Evolutionary conservation across 2,888 invertebrate genomes (phyloP), one percentile per base, ranked within the genome.

Genomic region (Anthrax anthrax): DNA sequence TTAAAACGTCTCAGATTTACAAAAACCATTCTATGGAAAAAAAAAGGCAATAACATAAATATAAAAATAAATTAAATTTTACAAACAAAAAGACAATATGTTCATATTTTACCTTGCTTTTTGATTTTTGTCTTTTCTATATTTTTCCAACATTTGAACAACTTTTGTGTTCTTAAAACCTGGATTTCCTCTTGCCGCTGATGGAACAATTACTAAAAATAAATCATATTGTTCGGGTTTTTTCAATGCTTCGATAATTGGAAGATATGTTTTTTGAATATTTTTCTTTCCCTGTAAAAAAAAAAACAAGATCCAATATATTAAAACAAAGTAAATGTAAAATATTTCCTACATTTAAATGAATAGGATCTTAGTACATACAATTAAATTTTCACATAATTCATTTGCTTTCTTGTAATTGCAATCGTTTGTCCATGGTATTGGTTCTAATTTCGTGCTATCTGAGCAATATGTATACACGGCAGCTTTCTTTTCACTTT

Each of bases 181-280:
- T 2, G 58, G 57, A 55, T 65, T 64, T 6, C 64, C 57, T 16
- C 64, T 62, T 1, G 60, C 58, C 18, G 57, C 61, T 38, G 60
- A 56, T 32, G 66, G 65, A 42, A 64, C 63, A 50, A 67, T 57
- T 9, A 58, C 58, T 44, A 67, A 38, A 46, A 67, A 65, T 9
- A 64, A 52, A 53, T 67, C 67, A 42, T 61, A 12, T 3, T 55
- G 48, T 39, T 57, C 47, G 4, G 39, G 45, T 6, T 48, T 42
- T 16, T 40, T 18, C 12, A 59, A 42, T 1, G 61, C 65, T 18
- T 56, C 48, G 10, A 51, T 38, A 13, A 67, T 17, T 8, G 65
- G 58, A 17, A 54, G 50, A 4, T 54, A 52, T 10, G 66, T 51
- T 18, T 57, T 53, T 48, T 67, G 64, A 39, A 32, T 29, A 23